Conservation (phyloP, 2,888 invertebrate species). For the Seira sanloemensis region DNA sequence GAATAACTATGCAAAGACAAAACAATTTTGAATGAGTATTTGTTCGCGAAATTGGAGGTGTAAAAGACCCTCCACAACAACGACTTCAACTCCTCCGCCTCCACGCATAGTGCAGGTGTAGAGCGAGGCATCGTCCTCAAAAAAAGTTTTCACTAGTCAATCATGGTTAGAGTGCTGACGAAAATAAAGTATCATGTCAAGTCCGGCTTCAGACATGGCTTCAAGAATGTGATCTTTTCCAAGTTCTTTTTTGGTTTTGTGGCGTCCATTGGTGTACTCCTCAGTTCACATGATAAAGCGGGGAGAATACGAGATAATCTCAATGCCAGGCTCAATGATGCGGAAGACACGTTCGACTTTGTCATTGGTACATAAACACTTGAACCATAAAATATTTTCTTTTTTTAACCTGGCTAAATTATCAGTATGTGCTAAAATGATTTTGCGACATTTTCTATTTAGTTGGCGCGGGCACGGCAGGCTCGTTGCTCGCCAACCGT, state of each 20-base stretch:
- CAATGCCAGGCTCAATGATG: slow-evolving; percentile 63
- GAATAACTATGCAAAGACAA: no score
- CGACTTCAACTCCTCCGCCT: no score
- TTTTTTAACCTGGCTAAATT: no score
- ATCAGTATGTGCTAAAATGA: no score
- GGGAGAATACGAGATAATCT: slow-evolving; percentile 64
- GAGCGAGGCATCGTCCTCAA: no score
- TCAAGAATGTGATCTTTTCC: slow-evolving; percentile 68
- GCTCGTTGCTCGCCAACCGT: slow-evolving; percentile 21
- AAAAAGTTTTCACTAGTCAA: background rate
- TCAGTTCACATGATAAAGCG: slow-evolving; percentile 64
- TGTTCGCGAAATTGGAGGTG: background rate
- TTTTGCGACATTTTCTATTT: background rate
- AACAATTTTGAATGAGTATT: background rate
- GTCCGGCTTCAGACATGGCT: slow-evolving; percentile 67
- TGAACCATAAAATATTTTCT: no score
- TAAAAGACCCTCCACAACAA: no score
- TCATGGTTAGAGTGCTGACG: slow-evolving; percentile 55
- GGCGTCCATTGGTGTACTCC: slow-evolving; percentile 59
- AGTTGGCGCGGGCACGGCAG: slow-evolving; percentile 44
- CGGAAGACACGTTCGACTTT: slow-evolving; percentile 68
- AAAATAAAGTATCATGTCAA: slow-evolving; percentile 64
- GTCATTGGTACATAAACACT: slow-evolving; percentile 68
- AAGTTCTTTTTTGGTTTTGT: slow-evolving; percentile 69
- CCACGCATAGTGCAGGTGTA: no score